Evolutionary conservation across 2,888 invertebrate genomes (phyloP).

Genomic region (Pyrrhia umbra): DNA sequence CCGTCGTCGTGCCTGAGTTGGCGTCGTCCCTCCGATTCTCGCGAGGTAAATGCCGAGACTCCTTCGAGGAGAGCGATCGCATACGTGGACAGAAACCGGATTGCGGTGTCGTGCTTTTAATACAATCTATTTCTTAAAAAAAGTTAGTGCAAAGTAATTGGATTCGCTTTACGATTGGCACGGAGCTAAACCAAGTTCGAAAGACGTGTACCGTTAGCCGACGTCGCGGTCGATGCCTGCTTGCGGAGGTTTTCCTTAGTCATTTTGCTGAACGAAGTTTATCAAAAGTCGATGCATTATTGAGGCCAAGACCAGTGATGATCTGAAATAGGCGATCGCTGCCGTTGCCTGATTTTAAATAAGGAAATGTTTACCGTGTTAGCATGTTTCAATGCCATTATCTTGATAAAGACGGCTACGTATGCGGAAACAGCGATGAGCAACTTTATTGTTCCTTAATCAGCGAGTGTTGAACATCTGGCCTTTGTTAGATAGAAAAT

Average conservation of each 20-base stretch:
- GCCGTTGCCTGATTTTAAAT: conserved; percentile 60
- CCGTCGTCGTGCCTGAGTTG: conserved; percentile 83
- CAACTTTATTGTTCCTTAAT: conserved; percentile 82
- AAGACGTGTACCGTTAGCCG: conserved; percentile 83
- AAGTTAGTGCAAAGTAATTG: conserved; percentile 70
- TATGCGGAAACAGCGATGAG: conserved; percentile 82
- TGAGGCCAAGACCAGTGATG: conserved; percentile 21
- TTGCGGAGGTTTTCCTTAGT: conserved; percentile 67
- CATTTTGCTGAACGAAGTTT: conserved; percentile 47
- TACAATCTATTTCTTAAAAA: conserved; percentile 73
- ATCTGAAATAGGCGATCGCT: conserved; percentile 45
- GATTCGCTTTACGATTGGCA: conserved; percentile 66
- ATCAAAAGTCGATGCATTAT: conserved; percentile 32
- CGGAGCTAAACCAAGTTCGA: conserved; percentile 74
- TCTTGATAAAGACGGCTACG: conserved; percentile 83
- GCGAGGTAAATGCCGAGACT: conserved; percentile 86
- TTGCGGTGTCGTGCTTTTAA: conserved; percentile 77
- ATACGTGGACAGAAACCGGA: conserved; percentile 86
- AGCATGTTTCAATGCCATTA: conserved; percentile 85
- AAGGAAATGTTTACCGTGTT: conserved; percentile 78
- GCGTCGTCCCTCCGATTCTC: conserved; percentile 85
- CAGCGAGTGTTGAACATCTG: conserved; percentile 77
- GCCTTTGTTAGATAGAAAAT: conserved; percentile 72
- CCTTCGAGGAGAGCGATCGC: conserved; percentile 79
- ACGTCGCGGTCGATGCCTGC: conserved; percentile 78